A percentile compares a stretch with the other conserved stretches of the same genome.
Conservation (phyloP, 2,888 invertebrate genomes). For the Pteria penguin region DNA sequence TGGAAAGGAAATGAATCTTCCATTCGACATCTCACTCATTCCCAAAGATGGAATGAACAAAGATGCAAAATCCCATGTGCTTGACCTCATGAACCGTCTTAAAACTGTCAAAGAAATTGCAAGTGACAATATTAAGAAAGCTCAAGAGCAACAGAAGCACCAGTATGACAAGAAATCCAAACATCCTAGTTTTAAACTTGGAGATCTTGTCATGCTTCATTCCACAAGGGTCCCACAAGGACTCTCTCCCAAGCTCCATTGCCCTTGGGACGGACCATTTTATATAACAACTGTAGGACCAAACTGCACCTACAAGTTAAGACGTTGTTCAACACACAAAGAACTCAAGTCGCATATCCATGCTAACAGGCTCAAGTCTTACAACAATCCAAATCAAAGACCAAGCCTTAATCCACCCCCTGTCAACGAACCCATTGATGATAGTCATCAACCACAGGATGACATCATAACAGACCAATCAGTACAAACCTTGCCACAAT, state of each 20-base stretch:
- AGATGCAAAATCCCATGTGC: constrained; percentile 11
- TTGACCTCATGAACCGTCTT: constrained; percentile 2
- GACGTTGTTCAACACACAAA: constrained; percentile 21
- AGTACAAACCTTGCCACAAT: too few species aligned
- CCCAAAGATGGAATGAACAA: not conserved
- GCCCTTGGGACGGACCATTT: too few species aligned
- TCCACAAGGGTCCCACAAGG: constrained; percentile 23
- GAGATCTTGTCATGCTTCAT: constrained; percentile 32
- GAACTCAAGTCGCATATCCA: constrained; percentile 30
- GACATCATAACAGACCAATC: not conserved
- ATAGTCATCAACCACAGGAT: not conserved
- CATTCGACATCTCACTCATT: too few species aligned
- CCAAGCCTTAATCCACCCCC: not conserved
- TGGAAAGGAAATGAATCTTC: constrained; percentile 6
- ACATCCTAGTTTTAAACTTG: constrained; percentile 18
- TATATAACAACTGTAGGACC: constrained; percentile 32
- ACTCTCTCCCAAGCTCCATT: constrained; percentile 36
- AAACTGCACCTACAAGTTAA: constrained; percentile 42
- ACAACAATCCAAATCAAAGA: constrained; percentile 22
- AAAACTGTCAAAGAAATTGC: constrained; percentile 23
- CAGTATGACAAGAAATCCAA: constrained; percentile 35
- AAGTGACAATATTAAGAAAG: not conserved
- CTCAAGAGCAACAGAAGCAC: constrained; percentile 30
- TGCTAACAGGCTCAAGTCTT: constrained; percentile 30
- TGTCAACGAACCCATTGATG: not conserved